Percentiles rank a stretch among this genome's conserved stretches.
Conservation (phyloP, 2,113 vertebrate genomes). For the Corythornis madagascariensis region DNA sequence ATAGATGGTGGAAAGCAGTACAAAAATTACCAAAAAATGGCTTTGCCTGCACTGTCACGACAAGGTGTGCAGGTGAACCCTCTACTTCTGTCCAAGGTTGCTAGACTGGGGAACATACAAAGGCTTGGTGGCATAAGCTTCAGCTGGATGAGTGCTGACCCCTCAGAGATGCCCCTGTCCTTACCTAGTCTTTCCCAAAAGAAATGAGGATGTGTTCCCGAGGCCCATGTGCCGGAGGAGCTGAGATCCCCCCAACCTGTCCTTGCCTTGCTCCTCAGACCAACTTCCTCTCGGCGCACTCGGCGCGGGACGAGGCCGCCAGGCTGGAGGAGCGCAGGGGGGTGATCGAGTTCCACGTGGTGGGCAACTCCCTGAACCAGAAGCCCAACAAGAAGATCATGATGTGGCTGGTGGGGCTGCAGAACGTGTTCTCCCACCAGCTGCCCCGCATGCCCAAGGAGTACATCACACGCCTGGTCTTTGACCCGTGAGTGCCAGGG, state of each 20-base stretch:
- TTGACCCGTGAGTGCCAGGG: slow-evolving; percentile 88
- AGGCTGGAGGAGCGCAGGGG: slow-evolving; percentile 93
- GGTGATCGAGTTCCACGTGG: slow-evolving; percentile 97
- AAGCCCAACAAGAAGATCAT: slow-evolving; percentile 97
- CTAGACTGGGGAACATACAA: not conserved
- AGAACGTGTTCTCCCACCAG: slow-evolving; percentile 98
- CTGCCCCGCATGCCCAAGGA: slow-evolving; percentile 98
- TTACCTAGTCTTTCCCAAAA: not conserved
- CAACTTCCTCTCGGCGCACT: slow-evolving; percentile 93
- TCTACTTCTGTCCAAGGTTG: not conserved
- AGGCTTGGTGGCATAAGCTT: not conserved
- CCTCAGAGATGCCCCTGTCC: not conserved
- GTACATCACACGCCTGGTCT: slow-evolving; percentile 97
- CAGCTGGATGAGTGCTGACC: not conserved
- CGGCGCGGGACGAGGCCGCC: slow-evolving; percentile 92
- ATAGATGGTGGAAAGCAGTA: not conserved
- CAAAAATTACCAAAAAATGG: not conserved
- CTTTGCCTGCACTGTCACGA: not conserved
- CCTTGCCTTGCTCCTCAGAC: slow-evolving; percentile 65
- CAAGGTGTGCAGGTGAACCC: not conserved
- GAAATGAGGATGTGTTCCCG: not conserved
- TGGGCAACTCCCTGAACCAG: slow-evolving; percentile 95
- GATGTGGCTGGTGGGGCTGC: slow-evolving; percentile 97
- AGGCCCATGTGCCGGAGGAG: too few relatives aligned
- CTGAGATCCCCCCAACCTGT: too few relatives aligned